phyloP scores from a whole-genome alignment of 2,888 invertebrate genomes.

The Chrysodeixis includens region DNA sequence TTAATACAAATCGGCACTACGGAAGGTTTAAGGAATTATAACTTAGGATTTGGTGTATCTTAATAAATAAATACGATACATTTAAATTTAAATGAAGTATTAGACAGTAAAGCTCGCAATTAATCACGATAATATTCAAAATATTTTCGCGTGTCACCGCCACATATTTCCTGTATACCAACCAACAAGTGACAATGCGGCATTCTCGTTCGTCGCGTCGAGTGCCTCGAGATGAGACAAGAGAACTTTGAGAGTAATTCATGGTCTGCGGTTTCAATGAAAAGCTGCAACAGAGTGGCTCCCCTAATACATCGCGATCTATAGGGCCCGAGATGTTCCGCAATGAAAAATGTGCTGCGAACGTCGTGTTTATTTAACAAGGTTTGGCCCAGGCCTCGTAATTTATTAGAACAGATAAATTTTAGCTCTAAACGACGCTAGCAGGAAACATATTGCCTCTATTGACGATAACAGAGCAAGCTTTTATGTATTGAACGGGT shows the following conservation, averaged over 20 bases:
- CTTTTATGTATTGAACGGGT: constrained; percentile 49
- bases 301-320: constrained; percentile 58
- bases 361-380: constrained; percentile 82
- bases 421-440: constrained; percentile 73
- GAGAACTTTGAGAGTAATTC: constrained; percentile 62
- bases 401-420: constrained; percentile 84
- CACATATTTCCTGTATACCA: constrained; percentile 14
- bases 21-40: too few species aligned
- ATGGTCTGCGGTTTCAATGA: constrained; percentile 68
- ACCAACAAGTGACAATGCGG: constrained; percentile 57
- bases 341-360: constrained; percentile 83
- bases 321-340: constrained; percentile 63
- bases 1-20: too few species aligned
- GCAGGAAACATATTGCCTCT: constrained; percentile 70
- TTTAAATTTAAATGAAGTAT: too few species aligned
- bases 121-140: not conserved
- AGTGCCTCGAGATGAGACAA: constrained; percentile 58
- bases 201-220: constrained; percentile 58
- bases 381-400: constrained; percentile 71
- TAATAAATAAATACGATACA: too few species aligned
- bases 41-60: too few species aligned
- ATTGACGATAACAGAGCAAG: constrained; percentile 72
- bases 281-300: constrained; percentile 62
- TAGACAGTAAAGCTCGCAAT: not conserved
- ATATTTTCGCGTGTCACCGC: not conserved